phyloP scores from a whole-genome alignment of 2,113 vertebrate genomes.

The Engraulis encrasicolus region DNA sequence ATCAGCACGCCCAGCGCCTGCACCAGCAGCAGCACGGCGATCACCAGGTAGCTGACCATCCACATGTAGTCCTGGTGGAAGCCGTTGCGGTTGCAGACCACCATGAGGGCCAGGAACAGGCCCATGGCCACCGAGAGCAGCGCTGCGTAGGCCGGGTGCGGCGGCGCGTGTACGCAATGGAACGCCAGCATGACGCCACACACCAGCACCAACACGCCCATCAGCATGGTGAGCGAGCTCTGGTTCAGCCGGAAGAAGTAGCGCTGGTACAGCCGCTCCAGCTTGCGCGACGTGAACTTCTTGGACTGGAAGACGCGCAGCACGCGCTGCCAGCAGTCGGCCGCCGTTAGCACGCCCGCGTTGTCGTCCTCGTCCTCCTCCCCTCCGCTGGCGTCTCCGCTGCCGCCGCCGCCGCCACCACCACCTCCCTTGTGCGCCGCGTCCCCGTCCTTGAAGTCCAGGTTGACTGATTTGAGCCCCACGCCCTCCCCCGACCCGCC shows the following conservation, averaged over 20 bases:
- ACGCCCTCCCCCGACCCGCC: constrained; percentile 66
- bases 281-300: constrained; percentile 92
- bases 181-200: constrained; percentile 90
- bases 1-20: constrained; percentile 85
- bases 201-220: constrained; percentile 92
- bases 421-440: constrained; percentile 68
- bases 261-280: constrained; percentile 96
- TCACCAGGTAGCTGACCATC: constrained; percentile 94
- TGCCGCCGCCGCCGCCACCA: constrained; percentile 68
- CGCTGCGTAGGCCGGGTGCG: constrained; percentile 76
- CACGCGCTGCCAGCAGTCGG: constrained; percentile 83
- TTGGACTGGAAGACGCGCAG: constrained; percentile 92
- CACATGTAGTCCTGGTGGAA: constrained; percentile 98
- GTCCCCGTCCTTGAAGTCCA: constrained; percentile 86
- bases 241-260: constrained; percentile 99
- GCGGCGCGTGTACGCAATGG: constrained; percentile 83
- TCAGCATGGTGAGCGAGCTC: constrained; percentile 95
- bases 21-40: constrained; percentile 83
- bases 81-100: constrained; percentile 91
- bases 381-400: background rate
- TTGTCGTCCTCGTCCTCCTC: constrained; percentile 51
- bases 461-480: constrained; percentile 84
- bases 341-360: constrained; percentile 58
- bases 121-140: constrained; percentile 83
- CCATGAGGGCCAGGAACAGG: constrained; percentile 90